These are phyloP conservation scores for Phymatocera aterrima DNA, from an alignment of 2,888 invertebrate species.

Conservation along the genomic window DNA sequence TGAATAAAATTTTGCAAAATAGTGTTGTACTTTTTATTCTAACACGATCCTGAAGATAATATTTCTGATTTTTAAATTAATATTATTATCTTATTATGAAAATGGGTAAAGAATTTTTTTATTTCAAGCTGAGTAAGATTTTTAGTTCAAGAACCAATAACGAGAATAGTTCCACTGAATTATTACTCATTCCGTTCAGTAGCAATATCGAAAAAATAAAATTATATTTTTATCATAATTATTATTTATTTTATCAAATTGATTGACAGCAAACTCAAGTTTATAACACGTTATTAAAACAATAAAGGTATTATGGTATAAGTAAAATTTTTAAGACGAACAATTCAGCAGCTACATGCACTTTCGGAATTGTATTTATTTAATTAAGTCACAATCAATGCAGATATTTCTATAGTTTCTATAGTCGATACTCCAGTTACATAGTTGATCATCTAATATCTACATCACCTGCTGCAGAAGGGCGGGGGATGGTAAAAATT, in stretches of 20 bases:
- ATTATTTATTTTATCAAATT: conserved; percentile 7
- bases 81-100: conserved; percentile 5
- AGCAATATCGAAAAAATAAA: neutral
- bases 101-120: neutral
- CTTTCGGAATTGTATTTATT: neutral
- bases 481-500: too few relatives aligned
- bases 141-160: neutral
- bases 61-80: neutral
- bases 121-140: neutral
- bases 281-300: neutral
- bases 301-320: conserved; percentile 19
- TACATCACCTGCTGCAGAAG: neutral
- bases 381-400: neutral
- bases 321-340: neutral
- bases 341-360: neutral
- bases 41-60: conserved; percentile 1
- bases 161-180: neutral
- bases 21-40: conserved; percentile 2
- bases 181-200: neutral
- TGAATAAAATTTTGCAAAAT: conserved; percentile 45
- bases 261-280: neutral
- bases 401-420: neutral
- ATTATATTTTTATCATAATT: neutral
- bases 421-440: neutral
- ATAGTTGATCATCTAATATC: neutral